Conservation (phyloP, 2,888 invertebrate genomes). For the Cyclophora albipunctata region DNA sequence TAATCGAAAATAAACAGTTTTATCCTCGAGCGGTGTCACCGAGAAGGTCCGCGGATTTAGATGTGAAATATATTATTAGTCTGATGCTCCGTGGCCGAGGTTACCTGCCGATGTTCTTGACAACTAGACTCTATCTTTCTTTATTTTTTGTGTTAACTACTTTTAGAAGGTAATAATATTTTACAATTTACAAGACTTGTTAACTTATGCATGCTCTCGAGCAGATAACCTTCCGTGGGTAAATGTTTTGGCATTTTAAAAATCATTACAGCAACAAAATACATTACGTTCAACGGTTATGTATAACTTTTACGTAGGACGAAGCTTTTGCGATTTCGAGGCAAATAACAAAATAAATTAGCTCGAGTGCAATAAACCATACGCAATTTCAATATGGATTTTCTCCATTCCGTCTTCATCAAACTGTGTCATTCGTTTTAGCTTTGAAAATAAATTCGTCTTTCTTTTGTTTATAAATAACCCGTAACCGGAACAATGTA, state of each 20-base stretch:
- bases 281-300: conserved; percentile 18
- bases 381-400: conserved; percentile 22
- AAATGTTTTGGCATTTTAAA: conserved; percentile 17
- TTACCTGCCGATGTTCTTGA: conserved; percentile 30
- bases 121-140: conserved; percentile 26
- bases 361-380: conserved; percentile 14
- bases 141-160: conserved; percentile 7
- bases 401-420: conserved; percentile 44
- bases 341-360: conserved; percentile 20
- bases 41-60: conserved; percentile 34
- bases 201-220: conserved; percentile 8
- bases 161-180: no score
- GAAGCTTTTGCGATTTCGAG: conserved; percentile 10
- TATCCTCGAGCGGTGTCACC: conserved; percentile 27
- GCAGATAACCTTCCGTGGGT: conserved; percentile 12
- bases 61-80: conserved; percentile 32
- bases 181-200: background rate
- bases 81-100: conserved; percentile 28
- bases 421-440: conserved; percentile 65
- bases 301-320: conserved; percentile 17
- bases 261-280: conserved; percentile 11
- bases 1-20: conserved; percentile 32
- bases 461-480: conserved; percentile 71
- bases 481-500: conserved; percentile 67
- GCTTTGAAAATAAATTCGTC: conserved; percentile 58